phyloP scores from a whole-genome alignment of 2,888 invertebrate species.

The Agriopis aurantiaria region DNA sequence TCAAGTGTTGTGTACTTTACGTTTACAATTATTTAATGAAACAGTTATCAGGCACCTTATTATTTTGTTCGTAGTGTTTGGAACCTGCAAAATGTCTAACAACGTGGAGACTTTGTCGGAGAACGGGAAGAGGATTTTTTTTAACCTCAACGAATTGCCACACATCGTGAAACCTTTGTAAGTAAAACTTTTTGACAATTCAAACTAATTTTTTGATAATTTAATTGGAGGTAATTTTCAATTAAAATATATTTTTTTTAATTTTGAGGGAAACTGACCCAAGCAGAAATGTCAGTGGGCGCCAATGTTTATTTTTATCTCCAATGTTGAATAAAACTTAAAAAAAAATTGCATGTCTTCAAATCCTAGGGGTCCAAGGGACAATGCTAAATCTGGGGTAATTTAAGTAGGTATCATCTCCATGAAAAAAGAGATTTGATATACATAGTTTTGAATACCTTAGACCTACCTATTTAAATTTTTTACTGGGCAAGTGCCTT shows the following conservation, averaged over 20 bases:
- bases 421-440: background rate
- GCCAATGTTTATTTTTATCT: too few relatives aligned
- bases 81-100: constrained; percentile 59
- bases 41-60: background rate
- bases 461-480: background rate
- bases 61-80: constrained; percentile 3
- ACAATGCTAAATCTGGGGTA: too few relatives aligned
- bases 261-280: too few relatives aligned
- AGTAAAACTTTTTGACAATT: constrained; percentile 50
- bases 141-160: constrained; percentile 74
- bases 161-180: constrained; percentile 74
- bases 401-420: background rate
- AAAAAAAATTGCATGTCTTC: too few relatives aligned
- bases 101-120: constrained; percentile 60
- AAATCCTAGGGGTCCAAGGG: too few relatives aligned
- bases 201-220: background rate
- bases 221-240: too few relatives aligned
- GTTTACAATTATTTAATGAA: background rate
- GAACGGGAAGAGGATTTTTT: constrained; percentile 60
- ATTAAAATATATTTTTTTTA: too few relatives aligned
- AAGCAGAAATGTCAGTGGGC: too few relatives aligned
- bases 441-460: too few relatives aligned
- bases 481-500: too few relatives aligned
- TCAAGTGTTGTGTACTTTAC: background rate
- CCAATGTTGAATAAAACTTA: too few relatives aligned